These are phyloP conservation scores for Liasis olivaceus DNA, from an alignment of 2,797 vertebrate genomes.

Conservation along the genomic window DNA sequence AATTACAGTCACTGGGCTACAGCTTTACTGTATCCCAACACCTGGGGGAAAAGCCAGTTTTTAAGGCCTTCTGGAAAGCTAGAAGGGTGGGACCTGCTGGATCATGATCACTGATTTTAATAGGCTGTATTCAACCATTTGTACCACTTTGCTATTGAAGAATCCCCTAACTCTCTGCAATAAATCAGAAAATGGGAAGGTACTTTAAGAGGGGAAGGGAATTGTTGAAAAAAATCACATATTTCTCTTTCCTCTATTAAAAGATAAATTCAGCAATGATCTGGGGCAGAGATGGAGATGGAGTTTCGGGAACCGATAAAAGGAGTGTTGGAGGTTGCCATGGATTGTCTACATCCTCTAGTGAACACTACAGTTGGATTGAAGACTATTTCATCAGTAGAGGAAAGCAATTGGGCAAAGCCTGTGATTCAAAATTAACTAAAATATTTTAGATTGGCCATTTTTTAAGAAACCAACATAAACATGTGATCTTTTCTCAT, in stretches of 20 bases:
- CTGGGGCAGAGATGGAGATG: not conserved
- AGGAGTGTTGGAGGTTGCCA: too few species aligned
- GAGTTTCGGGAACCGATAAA: not conserved
- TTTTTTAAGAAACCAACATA: not conserved
- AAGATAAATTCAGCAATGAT: not conserved
- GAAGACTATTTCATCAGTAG: not conserved
- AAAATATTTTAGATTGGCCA: not conserved
- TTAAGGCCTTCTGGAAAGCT: not conserved
- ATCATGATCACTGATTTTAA: not conserved
- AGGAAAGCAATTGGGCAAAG: not conserved
- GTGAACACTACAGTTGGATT: too few species aligned
- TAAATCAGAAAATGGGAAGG: not conserved
- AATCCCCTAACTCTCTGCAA: not conserved
- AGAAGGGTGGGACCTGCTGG: not conserved
- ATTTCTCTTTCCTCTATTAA: not conserved
- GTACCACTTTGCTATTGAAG: not conserved
- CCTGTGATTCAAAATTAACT: not conserved
- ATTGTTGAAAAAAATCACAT: not conserved
- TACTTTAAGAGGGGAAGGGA: not conserved
- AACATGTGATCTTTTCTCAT: not conserved
- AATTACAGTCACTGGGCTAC: not conserved
- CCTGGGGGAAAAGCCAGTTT: not conserved
- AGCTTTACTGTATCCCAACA: not conserved
- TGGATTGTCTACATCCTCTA: not conserved
- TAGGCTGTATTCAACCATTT: not conserved